phyloP scores from a whole-genome alignment of 2,113 vertebrate genomes.

The Neogobius melanostomus region DNA sequence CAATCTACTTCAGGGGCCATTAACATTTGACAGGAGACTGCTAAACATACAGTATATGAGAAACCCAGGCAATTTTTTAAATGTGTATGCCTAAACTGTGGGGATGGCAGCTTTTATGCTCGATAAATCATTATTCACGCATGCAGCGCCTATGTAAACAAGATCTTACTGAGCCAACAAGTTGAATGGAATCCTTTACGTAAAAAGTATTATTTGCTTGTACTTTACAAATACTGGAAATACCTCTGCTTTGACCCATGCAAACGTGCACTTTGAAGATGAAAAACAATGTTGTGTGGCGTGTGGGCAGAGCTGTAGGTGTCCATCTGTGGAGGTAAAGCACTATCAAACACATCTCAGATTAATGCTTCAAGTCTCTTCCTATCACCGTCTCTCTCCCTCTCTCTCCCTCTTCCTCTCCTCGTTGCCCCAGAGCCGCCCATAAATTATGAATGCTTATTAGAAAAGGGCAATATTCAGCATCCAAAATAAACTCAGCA shows the following conservation, averaged over 20 bases:
- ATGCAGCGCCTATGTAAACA: too few relatives aligned
- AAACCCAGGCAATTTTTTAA: too few relatives aligned
- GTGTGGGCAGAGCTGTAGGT: constrained; percentile 41
- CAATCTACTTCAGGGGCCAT: too few relatives aligned
- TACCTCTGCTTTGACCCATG: background rate
- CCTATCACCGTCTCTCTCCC: constrained; percentile 32
- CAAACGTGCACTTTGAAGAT: background rate
- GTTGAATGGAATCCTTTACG: too few relatives aligned
- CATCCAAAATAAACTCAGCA: constrained; percentile 68
- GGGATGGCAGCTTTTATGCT: too few relatives aligned
- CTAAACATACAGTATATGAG: too few relatives aligned
- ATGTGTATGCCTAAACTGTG: too few relatives aligned
- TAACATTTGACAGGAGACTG: too few relatives aligned
- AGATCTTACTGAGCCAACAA: background rate
- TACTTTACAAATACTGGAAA: too few relatives aligned
- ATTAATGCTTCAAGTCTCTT: constrained; percentile 61
- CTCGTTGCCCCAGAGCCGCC: constrained; percentile 60
- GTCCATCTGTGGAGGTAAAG: constrained; percentile 53
- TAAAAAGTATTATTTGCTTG: too few relatives aligned
- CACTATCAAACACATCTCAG: constrained; percentile 48
- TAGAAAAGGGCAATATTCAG: constrained; percentile 80
- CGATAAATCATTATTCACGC: too few relatives aligned
- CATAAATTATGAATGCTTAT: constrained; percentile 81
- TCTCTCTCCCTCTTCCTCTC: constrained; percentile 27
- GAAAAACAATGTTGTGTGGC: constrained; percentile 31